Evolutionary conservation across 2,113 vertebrate species (phyloP), one percentile per base, ranked within the genome.

Genomic region (Corythaeola cristata): DNA sequence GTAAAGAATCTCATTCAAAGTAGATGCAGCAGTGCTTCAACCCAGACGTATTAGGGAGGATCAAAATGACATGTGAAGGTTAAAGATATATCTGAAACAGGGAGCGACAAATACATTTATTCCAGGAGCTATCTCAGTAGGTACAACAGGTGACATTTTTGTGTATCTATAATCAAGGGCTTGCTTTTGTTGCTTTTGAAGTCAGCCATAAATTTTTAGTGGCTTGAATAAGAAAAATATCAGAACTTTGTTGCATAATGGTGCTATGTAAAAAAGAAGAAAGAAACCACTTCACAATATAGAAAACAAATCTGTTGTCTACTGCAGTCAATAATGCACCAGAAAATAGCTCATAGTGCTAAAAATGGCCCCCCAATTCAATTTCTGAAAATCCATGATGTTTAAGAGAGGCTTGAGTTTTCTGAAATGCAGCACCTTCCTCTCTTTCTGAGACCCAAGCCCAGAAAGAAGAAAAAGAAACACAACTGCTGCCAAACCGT

Each of bases 401-500:
- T 58, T 50, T 45, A 37, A 50, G 11, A 20, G 9, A 17, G 33
- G 60, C 35, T 32, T 17, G 55, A 47, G 20, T 23, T 47, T 86
- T 83, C 45, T 79, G 24, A 50, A 62, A 11, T 14, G 52, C 9
- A 7, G 27, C 1, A 2, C 15, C 15, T 50, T 37, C 59, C n/a
- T 22, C 12, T 56, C 13, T 15, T 22, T 53, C 58, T 30, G 20
- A 58, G 33, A 52, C 19, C 7, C 41, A 66, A 66, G 23, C 28
- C 30, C 28, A 62, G 37, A 37, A 35, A 18, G 58, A 32, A 27
- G 41, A 9, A 67, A 2, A 32, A 27, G 41, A 9, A 67, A 2
- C 7, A 8, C 15, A 6, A 12, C 13, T 44, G 13, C 5, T 0
- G 2, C 14, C 45, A 52, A 52, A 21, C 28, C 53, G 15, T 0